Base-by-base conservation (phyloP, 2,888 invertebrate genomes). In the Lithophane ornitopus region DNA sequence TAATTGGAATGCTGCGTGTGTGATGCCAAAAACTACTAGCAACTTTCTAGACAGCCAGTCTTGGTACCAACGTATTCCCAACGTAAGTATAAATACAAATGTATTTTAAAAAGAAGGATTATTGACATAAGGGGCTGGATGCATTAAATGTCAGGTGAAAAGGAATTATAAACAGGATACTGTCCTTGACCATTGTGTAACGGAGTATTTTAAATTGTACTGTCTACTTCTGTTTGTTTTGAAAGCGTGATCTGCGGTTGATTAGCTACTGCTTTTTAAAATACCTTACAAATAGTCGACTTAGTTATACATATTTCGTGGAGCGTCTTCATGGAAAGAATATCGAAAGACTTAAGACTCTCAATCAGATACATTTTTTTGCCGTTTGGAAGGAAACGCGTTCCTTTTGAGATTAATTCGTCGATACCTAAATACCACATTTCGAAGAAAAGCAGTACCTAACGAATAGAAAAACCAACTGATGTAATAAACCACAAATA, bases 1-100 rank as follows among this genome's bases (percentile, higher is more conserved):
- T n/a, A 72, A 72, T 76, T 72, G 69, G 76, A 83, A 72, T 70
- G 80, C 71, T 70, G 62, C 75, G 71, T 69, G 74, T 82, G 52
- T 58, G 54, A 79, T 44, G 54, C 54, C 80, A 70, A 82, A 80
- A 82, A 75, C 68, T 69, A 46, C 68, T 71, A 62, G 41, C 41
- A 63, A 72, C 84, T 82, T 83, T 82, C 82, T 80, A 82, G 54
- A 39, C 59, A 46, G 78, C 78, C 59, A 62, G 74, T 67, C 41
- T 59, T 59, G 52, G n/a, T 65, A 54, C 41, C 46, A 66, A 61
- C 39, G 9, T n/a, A 28, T 19, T 65, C 41, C 41, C 46, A 66
- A 61, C 39, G 9, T 28, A 28, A 39, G 7, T 69, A 65, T 56
- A 26, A 41, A 70, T 75, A 68, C 46, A 11, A 46, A 65, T 26